Evolutionary conservation across 2,113 vertebrate genomes (phyloP), one percentile per base, ranked within the genome.

Genomic region (Notothenia rossii): DNA sequence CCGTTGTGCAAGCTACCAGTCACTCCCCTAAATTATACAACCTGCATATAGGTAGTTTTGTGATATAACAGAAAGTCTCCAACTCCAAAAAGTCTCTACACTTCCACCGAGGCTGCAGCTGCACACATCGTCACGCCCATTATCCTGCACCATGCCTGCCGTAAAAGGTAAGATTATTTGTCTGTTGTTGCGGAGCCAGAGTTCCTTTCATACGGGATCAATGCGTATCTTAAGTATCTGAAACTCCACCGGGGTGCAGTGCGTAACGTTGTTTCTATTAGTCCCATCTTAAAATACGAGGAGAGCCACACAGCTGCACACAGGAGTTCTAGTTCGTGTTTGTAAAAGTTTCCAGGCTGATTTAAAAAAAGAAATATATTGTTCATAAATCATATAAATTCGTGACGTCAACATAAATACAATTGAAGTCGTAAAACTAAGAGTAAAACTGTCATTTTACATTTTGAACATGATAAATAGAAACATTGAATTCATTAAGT

Each of bases 101-200:
- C 0, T 10, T 12, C 11, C 20, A 5, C 29, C 7, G 46, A 5
- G 12, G 7, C 29, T 13, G 55, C 25, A 29, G 17, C 3, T 7
- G 14, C 46, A 0, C 9, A 20, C 11, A 14, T 7, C 58, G 71
- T 78, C 84, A 49, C 85, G 68, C 84, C 83, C 78, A 70, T 65
- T 18, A 43, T 59, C 59, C 10, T 14, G 25, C 71, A 83, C 50
- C 70, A 94, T 92, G 92, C 65, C 81, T 1, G 7, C 72, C 13
- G 71, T n/a, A 10, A 93, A 91, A 91, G 92, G 93, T 94, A 90
- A 81, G 89, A 50, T 13, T 55, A 0, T 56, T 25, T 25, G 9
- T 45, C 0, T 2, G 15, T 2, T 18, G 50, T 18, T 40, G 10
- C 8, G 4, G 11, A 53, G 22, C 33, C 48, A 25, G 9, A 18